Conservation (phyloP, 2,113 vertebrate genomes). For the Mionectes macconnelli region DNA sequence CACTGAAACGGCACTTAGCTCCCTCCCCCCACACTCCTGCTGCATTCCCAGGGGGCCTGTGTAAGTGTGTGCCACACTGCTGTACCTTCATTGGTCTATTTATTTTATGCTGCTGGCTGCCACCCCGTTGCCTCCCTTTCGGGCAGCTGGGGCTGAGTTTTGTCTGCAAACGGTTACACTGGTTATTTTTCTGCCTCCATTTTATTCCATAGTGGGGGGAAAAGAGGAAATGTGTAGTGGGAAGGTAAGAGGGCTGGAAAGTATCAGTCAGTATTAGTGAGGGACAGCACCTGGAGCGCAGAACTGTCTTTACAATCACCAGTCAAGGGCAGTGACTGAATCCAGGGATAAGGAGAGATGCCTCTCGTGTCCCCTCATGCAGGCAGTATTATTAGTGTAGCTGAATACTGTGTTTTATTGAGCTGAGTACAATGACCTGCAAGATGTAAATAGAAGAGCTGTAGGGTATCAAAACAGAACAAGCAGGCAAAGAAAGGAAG, state of each 20-base stretch:
- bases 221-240: not conserved
- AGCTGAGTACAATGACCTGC: not conserved
- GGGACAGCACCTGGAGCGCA: not conserved
- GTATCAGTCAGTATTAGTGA: not conserved
- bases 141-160: not conserved
- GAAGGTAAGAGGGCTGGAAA: not conserved
- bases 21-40: not conserved
- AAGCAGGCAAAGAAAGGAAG: not conserved
- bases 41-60: not conserved
- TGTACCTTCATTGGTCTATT: not conserved
- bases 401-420: not conserved
- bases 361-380: not conserved
- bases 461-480: not conserved
- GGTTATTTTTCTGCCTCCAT: not conserved
- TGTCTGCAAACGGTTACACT: not conserved
- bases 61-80: not conserved
- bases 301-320: not conserved
- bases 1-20: not conserved
- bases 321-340: not conserved
- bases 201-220: not conserved
- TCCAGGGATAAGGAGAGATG: not conserved
- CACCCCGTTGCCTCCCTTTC: not conserved
- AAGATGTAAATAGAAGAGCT: slow-evolving; percentile 22
- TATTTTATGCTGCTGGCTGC: slow-evolving; percentile 8
- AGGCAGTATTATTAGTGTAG: not conserved